A percentile compares a stretch with the other conserved stretches of the same genome.
Conservation (phyloP, 2,888 invertebrate species). For the Agriopis marginaria region DNA sequence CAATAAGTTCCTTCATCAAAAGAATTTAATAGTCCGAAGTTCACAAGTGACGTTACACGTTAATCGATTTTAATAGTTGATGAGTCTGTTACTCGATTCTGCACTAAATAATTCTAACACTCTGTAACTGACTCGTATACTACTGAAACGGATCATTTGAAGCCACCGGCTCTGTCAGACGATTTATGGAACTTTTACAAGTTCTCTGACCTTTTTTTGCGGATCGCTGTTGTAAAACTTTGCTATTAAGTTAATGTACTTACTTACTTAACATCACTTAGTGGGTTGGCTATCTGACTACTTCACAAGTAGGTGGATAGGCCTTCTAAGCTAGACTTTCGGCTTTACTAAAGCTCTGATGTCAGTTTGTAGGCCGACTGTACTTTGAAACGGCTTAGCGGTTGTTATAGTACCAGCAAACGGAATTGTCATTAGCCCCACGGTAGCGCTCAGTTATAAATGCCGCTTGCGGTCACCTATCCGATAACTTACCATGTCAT, state of each 20-base stretch:
- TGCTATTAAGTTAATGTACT: conserved; percentile 9
- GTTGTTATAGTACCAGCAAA: too few relatives aligned
- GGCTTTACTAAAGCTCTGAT: too few relatives aligned
- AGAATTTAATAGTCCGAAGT: neutral
- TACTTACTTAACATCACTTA: conserved; percentile 4
- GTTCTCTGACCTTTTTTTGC: conserved; percentile 19
- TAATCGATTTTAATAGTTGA: conserved; percentile 30
- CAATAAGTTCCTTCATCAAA: neutral
- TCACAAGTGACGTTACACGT: neutral
- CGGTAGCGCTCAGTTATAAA: too few relatives aligned
- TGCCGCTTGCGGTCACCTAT: too few relatives aligned
- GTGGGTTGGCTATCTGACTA: neutral
- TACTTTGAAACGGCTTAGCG: too few relatives aligned
- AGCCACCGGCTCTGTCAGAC: conserved; percentile 17
- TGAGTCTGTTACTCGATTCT: conserved; percentile 8
- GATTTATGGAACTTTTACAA: conserved; percentile 24
- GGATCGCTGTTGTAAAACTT: conserved; percentile 23
- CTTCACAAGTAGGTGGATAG: neutral
- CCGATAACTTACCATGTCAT: too few relatives aligned
- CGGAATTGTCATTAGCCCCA: too few relatives aligned
- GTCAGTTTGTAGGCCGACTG: too few relatives aligned
- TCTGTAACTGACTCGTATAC: conserved; percentile 18
- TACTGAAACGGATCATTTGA: conserved; percentile 16
- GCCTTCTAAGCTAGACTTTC: neutral
- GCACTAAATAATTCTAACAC: conserved; percentile 17